Conservation (phyloP, 2,797 vertebrate genomes). For the Cyclura pinguis region DNA sequence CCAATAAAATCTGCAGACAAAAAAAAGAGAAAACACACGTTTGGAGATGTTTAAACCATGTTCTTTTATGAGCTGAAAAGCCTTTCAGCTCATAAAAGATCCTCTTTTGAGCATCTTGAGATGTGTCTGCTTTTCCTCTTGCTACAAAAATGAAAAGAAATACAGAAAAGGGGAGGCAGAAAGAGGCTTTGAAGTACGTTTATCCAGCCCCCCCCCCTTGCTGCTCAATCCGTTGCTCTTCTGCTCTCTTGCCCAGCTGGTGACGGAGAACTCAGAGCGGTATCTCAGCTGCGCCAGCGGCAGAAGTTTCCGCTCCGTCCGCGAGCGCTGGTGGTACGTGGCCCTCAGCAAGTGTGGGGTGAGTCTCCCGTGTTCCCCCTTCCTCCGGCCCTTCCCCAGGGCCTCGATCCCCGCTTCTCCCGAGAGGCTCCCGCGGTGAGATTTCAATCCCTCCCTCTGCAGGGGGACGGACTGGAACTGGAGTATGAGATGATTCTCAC, state of each 20-base stretch:
- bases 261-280: slow-evolving; percentile 84
- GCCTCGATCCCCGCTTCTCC: not conserved
- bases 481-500: slow-evolving; percentile 95
- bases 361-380: slow-evolving; percentile 64
- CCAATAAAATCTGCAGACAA: too few species aligned
- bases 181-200: not conserved
- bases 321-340: slow-evolving; percentile 96
- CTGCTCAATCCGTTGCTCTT: not conserved
- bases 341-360: slow-evolving; percentile 96
- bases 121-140: too few species aligned
- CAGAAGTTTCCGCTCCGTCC: slow-evolving; percentile 92
- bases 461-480: slow-evolving; percentile 92
- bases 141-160: too few species aligned
- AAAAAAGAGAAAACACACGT: too few species aligned
- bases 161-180: too few species aligned
- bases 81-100: too few species aligned
- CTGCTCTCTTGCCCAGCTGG: slow-evolving; percentile 79
- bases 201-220: not conserved
- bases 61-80: not conserved
- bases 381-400: not conserved
- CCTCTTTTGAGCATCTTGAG: too few species aligned
- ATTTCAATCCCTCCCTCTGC: slow-evolving; percentile 10
- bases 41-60: too few species aligned
- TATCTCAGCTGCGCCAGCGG: slow-evolving; percentile 91
- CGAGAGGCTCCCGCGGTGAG: not conserved